Evolutionary conservation across 2,113 vertebrate species (phyloP), one percentile per base, ranked within the genome.

Genomic region (Hippoglossus stenolepis): DNA sequence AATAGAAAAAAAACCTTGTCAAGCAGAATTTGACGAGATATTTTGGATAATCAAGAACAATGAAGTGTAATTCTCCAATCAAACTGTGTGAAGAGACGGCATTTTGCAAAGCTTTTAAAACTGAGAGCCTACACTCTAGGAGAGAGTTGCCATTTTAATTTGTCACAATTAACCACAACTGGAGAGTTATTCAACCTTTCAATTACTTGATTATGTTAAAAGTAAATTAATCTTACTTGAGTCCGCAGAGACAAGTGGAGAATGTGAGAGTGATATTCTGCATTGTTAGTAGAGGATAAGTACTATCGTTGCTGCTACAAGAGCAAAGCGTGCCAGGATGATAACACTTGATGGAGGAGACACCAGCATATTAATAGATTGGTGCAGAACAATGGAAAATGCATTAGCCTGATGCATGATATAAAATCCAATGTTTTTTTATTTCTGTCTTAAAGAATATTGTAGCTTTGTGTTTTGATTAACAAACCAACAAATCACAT

Each of bases 161-260:
- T 79, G 54, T 68, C 71, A 79, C 63, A 59, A 84, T 74, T 76
- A 63, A 70, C 18, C 43, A 28, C 24, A 63, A 70, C 49, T 69
- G 65, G 24, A 51, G 60, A 66, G 13, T 70, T 31, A 61, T 54
- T 57, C 15, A 79, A 73, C 31, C 57, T 81, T 74, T 63, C 28
- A 77, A 35, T 79, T 49, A 59, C 23, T 64, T 74, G 26, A 69
- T 65, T 71, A 79, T 63, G 40, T 43, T 43, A 43, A 31, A 69
- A 67, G 26, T 35, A 60, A 63, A 58, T 73, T 23, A 26, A 21
- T 28, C 23, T 47, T 23, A 45, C 43, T 31, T 17, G 9, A 61
- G 57, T 57, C 28, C 14, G 20, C 21, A 66, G 24, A 15, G 4
- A 51, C 6, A 26, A 8, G 18, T 20, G 31, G 10, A 43, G n/a